A percentile compares a stretch with the other conserved stretches of the same genome.
phyloP scores from a whole-genome alignment of 2,113 vertebrate genomes.

The Panthera tigris region DNA sequence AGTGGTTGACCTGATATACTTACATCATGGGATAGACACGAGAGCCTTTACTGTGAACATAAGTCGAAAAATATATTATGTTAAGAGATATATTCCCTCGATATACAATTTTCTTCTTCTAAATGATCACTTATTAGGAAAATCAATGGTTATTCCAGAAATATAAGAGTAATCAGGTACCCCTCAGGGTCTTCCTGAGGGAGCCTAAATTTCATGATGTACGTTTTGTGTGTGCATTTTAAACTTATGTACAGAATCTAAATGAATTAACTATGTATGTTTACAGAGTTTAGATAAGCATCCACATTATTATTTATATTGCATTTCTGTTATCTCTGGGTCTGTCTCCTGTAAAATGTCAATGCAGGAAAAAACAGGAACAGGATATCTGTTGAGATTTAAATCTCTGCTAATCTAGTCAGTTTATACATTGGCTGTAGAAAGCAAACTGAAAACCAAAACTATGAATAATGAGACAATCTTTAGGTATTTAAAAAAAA shows the following conservation, averaged over 20 bases:
- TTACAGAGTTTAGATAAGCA: constrained; percentile 65
- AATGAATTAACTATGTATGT: constrained; percentile 46
- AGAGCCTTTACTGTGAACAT: neutral
- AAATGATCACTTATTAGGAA: neutral
- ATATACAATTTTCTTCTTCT: neutral
- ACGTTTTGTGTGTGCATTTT: constrained; percentile 33
- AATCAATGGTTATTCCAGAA: constrained; percentile 27
- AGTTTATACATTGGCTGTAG: constrained; percentile 50
- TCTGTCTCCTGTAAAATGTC: constrained; percentile 50
- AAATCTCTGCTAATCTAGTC: constrained; percentile 57
- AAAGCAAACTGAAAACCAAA: constrained; percentile 63
- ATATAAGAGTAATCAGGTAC: neutral
- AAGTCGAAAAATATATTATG: neutral
- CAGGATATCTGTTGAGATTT: constrained; percentile 65
- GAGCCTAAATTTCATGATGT: neutral
- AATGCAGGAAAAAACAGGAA: constrained; percentile 60
- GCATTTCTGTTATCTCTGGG: constrained; percentile 53
- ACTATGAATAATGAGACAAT: constrained; percentile 52
- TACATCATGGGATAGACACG: neutral
- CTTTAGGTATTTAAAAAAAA: constrained; percentile 46
- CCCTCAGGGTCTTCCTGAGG: neutral
- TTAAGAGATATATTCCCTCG: neutral
- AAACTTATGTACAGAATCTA: neutral
- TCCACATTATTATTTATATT: constrained; percentile 44
- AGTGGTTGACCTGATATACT: neutral